A percentile compares a stretch with the other conserved stretches of the same genome.
Evolutionary conservation across 2,113 vertebrate genomes (phyloP).

Genomic region (Phoxinus phoxinus): DNA sequence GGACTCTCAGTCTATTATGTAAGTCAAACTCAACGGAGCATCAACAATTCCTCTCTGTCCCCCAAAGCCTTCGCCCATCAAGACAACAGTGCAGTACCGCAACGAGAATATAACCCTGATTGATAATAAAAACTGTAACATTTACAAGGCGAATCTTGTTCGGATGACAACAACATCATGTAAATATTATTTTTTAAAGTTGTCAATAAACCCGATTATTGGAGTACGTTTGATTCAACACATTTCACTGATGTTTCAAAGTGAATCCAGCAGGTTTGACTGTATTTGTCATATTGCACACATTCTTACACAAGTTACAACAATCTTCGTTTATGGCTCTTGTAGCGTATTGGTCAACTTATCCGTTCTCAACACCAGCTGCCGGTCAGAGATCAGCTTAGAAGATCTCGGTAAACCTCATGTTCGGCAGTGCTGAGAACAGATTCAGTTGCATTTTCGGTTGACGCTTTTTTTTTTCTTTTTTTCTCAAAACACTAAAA

Average conservation of each 20-base stretch:
- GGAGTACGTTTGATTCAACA: not conserved
- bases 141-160: not conserved
- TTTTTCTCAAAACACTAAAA: slow-evolving; percentile 57
- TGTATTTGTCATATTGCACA: not conserved
- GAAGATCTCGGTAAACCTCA: too few species aligned
- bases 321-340: slow-evolving; percentile 40
- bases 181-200: not conserved
- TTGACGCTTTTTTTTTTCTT: not conserved
- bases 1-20: not conserved
- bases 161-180: not conserved
- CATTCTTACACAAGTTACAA: too few species aligned
- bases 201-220: not conserved
- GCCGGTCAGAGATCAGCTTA: not conserved
- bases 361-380: slow-evolving; percentile 50
- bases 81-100: not conserved
- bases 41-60: not conserved
- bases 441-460: slow-evolving; percentile 2
- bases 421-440: slow-evolving; percentile 28
- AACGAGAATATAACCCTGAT: not conserved
- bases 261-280: not conserved
- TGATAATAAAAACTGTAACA: not conserved
- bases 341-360: slow-evolving; percentile 30
- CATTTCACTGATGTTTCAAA: too few species aligned
- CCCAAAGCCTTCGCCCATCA: not conserved
- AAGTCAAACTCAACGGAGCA: not conserved